Conservation (phyloP, 2,797 vertebrate genomes). For the Acomys russatus region DNA sequence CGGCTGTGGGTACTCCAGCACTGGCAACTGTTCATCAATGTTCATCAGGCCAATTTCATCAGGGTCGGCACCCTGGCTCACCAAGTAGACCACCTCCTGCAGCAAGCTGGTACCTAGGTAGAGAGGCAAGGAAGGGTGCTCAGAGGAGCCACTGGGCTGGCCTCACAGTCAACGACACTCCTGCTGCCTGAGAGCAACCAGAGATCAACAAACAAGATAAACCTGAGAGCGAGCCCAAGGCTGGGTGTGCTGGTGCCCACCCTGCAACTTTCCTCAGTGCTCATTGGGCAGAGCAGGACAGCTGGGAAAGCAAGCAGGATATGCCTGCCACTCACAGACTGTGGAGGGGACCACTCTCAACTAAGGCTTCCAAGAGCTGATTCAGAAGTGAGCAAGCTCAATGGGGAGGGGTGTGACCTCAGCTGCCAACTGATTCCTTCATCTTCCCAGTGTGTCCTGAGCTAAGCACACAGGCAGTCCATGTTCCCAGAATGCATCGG, state of each 20-base stretch:
- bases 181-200: accelerated
- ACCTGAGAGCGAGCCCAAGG: background rate
- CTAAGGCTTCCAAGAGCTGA: background rate
- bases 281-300: background rate
- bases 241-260: accelerated
- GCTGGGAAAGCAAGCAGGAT: background rate
- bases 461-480: accelerated
- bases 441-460: too few species aligned
- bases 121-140: background rate
- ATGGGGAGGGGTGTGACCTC: too few species aligned
- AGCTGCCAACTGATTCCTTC: background rate
- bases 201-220: background rate
- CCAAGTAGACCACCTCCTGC: constrained; percentile 98
- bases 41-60: constrained; percentile 99
- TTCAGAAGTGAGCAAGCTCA: background rate
- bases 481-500: accelerated
- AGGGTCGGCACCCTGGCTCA: constrained; percentile 98
- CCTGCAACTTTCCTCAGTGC: background rate
- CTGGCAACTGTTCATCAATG: constrained; percentile 98
- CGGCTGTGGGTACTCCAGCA: constrained; percentile 98
- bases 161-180: accelerated
- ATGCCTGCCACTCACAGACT: background rate
- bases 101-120: constrained; percentile 96
- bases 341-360: accelerated
- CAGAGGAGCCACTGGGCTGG: accelerated